Percentiles rank a stretch among this genome's conserved stretches.
Evolutionary conservation across 2,113 vertebrate genomes (phyloP).

Genomic region (Gnathonemus echidnorhynchus): DNA sequence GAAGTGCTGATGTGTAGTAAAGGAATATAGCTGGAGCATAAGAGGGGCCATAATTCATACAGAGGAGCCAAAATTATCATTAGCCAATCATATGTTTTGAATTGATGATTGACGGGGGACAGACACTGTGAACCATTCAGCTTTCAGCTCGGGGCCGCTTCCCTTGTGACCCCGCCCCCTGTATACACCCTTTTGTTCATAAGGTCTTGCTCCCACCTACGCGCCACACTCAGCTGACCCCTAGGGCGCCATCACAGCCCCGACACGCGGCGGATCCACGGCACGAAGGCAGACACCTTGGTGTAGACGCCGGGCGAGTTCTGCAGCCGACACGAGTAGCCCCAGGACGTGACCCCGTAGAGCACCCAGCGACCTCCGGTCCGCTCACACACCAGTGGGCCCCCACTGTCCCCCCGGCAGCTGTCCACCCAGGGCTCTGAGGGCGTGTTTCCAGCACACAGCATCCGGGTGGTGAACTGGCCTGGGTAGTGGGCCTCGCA

Average conservation of each 20-base stretch:
- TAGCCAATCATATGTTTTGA: neutral
- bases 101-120: neutral
- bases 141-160: neutral
- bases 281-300: slow-evolving; percentile 83
- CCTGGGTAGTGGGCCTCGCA: slow-evolving; percentile 79
- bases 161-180: neutral
- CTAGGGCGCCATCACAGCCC: slow-evolving; percentile 49
- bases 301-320: slow-evolving; percentile 93
- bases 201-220: slow-evolving; percentile 6
- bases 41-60: neutral
- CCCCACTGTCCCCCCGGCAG: slow-evolving; percentile 93
- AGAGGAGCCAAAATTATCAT: neutral
- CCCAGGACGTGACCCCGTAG: slow-evolving; percentile 94
- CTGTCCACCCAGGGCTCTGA: slow-evolving; percentile 78
- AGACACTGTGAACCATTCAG: neutral
- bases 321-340: slow-evolving; percentile 81
- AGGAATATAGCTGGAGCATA: neutral
- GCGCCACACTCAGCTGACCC: neutral
- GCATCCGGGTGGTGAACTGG: slow-evolving; percentile 88
- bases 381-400: slow-evolving; percentile 83
- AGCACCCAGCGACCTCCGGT: slow-evolving; percentile 79
- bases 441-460: slow-evolving; percentile 77
- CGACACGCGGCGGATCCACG: slow-evolving; percentile 84
- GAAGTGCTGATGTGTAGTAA: slow-evolving; percentile 21
- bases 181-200: neutral